phyloP scores from a whole-genome alignment of 2,888 invertebrate genomes.

The Drosophila diplacantha region DNA sequence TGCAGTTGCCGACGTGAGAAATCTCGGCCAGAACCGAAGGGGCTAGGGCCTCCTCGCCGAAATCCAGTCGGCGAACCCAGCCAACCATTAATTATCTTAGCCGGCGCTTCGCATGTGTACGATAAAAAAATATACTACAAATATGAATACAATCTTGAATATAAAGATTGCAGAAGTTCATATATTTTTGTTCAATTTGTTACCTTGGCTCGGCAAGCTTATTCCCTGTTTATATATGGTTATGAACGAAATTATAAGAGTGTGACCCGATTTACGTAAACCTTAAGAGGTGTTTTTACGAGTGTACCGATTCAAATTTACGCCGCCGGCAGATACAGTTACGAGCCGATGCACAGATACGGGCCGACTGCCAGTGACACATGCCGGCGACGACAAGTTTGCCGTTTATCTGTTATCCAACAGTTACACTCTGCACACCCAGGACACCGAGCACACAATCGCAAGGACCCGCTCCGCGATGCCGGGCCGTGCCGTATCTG shows the following conservation, averaged over 20 bases:
- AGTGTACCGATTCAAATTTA: conserved; percentile 24
- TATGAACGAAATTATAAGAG: neutral
- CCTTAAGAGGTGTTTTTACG: neutral
- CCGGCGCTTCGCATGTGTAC: conserved; percentile 44
- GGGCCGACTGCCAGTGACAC: conserved; percentile 45
- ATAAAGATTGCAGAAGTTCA: neutral
- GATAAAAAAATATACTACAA: neutral
- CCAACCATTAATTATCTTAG: conserved; percentile 64
- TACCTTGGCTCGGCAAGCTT: neutral
- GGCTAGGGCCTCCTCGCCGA: conserved; percentile 21
- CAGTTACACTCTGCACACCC: conserved; percentile 46
- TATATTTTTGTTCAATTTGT: neutral
- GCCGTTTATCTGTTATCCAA: conserved; percentile 47
- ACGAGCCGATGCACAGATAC: conserved; percentile 21
- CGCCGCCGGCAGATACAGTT: conserved; percentile 30
- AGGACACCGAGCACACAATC: conserved; percentile 21
- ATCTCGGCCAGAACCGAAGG: conserved; percentile 44
- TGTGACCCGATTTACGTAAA: neutral
- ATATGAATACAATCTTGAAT: neutral
- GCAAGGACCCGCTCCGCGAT: conserved; percentile 21
- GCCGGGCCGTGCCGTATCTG: conserved; percentile 34
- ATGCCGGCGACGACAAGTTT: conserved; percentile 36
- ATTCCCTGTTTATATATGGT: neutral
- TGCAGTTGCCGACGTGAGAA: conserved; percentile 61
- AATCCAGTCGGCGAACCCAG: conserved; percentile 63